A percentile compares a stretch with the other conserved stretches of the same genome.
Conservation (phyloP, 2,888 invertebrate species). For the Nematopogon swammerdamellus region DNA sequence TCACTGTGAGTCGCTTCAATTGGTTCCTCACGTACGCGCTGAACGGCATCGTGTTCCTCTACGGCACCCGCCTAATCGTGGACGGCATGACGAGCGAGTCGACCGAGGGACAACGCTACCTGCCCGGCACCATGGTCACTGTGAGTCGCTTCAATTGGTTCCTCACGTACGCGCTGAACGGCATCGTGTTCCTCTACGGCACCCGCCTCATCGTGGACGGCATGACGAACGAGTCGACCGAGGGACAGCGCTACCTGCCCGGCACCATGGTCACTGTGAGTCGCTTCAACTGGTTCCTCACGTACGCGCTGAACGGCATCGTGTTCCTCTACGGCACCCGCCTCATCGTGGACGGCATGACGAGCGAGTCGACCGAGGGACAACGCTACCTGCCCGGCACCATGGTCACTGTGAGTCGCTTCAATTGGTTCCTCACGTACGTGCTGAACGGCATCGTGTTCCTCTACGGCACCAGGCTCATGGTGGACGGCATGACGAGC, state of each 20-base stretch:
- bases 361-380: slow-evolving; percentile 43
- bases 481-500: slow-evolving; percentile 56
- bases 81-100: slow-evolving; percentile 52
- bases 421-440: slow-evolving; percentile 74
- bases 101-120: slow-evolving; percentile 57
- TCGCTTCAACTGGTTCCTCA: slow-evolving; percentile 69
- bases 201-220: slow-evolving; percentile 64
- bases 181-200: slow-evolving; percentile 77
- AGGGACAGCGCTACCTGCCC: slow-evolving; percentile 61
- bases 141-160: slow-evolving; percentile 70
- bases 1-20: slow-evolving; percentile 65
- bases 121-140: slow-evolving; percentile 66
- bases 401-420: slow-evolving; percentile 64
- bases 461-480: slow-evolving; percentile 72
- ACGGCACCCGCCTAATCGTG: slow-evolving; percentile 68
- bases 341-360: slow-evolving; percentile 61
- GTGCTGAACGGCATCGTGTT: slow-evolving; percentile 70
- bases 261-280: slow-evolving; percentile 67
- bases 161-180: slow-evolving; percentile 69
- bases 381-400: slow-evolving; percentile 65
- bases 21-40: slow-evolving; percentile 73
- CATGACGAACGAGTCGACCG: slow-evolving; percentile 43
- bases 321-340: slow-evolving; percentile 76
- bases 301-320: slow-evolving; percentile 68
- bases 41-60: slow-evolving; percentile 74